Percentiles rank a stretch among this genome's conserved stretches.
These are phyloP conservation scores for Macrotis lagotis DNA, from an alignment of 2,113 vertebrate species.

Conservation along the genomic window DNA sequence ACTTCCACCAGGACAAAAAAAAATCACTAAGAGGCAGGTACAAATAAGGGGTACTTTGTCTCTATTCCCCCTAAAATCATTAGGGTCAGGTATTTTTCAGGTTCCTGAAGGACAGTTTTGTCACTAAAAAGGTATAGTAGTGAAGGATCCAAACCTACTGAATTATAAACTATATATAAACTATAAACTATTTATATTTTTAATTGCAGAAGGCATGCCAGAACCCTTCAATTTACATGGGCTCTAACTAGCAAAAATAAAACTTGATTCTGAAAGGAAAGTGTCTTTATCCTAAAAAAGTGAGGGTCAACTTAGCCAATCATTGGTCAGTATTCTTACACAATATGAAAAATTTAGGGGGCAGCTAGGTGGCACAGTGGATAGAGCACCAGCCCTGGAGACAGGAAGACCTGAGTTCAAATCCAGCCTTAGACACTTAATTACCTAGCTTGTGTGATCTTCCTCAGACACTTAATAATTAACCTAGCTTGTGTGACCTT, in stretches of 20 bases:
- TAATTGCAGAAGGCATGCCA: neutral
- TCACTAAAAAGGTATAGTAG: neutral
- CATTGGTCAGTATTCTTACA: neutral
- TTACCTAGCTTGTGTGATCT: too few relatives aligned
- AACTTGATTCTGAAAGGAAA: neutral
- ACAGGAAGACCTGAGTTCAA: too few relatives aligned
- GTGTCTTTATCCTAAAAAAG: neutral
- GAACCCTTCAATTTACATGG: neutral
- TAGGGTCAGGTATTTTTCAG: neutral
- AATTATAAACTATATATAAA: neutral
- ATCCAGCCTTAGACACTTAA: too few relatives aligned
- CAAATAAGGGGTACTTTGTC: too few relatives aligned
- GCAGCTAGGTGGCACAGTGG: too few relatives aligned
- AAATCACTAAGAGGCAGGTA: too few relatives aligned
- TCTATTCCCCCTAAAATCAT: too few relatives aligned
- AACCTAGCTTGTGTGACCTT: too few relatives aligned
- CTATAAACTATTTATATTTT: neutral
- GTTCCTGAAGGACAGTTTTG: neutral
- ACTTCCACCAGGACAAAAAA: too few relatives aligned
- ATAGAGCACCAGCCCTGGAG: too few relatives aligned
- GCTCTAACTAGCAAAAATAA: neutral
- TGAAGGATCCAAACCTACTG: neutral
- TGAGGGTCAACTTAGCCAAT: neutral
- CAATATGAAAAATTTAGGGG: too few relatives aligned
- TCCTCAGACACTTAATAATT: too few relatives aligned